These are phyloP conservation scores for Strix aluco DNA, from an alignment of 2,113 vertebrate genomes.

Conservation along the genomic window DNA sequence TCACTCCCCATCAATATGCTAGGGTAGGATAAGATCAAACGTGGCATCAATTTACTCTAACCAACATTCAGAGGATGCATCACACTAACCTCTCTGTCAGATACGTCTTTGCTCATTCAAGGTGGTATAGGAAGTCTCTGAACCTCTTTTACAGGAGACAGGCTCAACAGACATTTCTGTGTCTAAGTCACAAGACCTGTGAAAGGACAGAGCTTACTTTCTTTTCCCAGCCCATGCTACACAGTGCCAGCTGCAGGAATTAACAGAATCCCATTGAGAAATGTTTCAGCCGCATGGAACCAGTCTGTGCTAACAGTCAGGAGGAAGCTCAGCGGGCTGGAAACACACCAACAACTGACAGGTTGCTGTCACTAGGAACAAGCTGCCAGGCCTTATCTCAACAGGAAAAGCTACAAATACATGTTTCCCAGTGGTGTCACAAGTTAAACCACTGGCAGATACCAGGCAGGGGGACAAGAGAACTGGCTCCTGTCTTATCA, in stretches of 20 bases:
- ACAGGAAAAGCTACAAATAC: neutral
- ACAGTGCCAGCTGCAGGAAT: slow-evolving; percentile 24
- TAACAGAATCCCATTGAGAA: slow-evolving; percentile 21
- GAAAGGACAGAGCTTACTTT: slow-evolving; percentile 23
- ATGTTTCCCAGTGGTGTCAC: neutral
- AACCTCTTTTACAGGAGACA: neutral
- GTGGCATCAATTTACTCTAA: neutral
- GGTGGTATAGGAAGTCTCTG: neutral
- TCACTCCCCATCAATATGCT: neutral
- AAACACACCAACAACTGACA: neutral
- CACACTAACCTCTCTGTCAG: neutral
- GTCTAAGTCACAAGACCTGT: neutral
- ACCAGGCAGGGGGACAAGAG: neutral
- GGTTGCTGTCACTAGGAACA: neutral
- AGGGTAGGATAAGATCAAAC: neutral
- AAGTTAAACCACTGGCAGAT: neutral
- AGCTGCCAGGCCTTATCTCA: slow-evolving; percentile 40
- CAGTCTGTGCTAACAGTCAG: neutral
- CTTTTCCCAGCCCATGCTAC: slow-evolving; percentile 1
- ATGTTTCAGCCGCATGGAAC: neutral
- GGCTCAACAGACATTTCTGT: neutral
- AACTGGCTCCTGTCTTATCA: neutral
- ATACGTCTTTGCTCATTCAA: neutral
- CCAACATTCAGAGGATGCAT: neutral
- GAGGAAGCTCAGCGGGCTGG: slow-evolving; percentile 14